phyloP scores from a whole-genome alignment of 2,888 invertebrate species.

The Chrysomela aeneicollis region DNA sequence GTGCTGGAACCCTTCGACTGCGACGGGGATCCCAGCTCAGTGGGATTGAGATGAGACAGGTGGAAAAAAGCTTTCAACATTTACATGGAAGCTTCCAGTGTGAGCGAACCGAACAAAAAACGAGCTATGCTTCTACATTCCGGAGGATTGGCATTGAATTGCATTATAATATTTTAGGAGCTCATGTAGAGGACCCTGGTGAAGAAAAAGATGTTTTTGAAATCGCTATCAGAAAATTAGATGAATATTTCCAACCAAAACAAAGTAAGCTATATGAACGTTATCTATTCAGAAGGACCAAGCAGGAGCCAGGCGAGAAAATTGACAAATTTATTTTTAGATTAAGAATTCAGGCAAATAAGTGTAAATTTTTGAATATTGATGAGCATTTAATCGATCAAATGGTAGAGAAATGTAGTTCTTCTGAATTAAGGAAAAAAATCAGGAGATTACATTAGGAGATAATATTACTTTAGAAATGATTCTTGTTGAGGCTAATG shows the following conservation, averaged over 20 bases:
- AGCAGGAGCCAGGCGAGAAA: conserved; percentile 36
- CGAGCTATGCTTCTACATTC: conserved; percentile 42
- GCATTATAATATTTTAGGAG: conserved; percentile 45
- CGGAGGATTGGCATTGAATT: conserved; percentile 41
- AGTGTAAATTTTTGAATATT: conserved; percentile 31
- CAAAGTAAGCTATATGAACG: conserved; percentile 44
- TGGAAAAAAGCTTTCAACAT: conserved; percentile 36
- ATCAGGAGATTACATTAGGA: conserved; percentile 32
- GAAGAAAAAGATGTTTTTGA: conserved; percentile 2
- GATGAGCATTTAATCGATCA: conserved; percentile 46
- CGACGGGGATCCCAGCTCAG: conserved; percentile 43
- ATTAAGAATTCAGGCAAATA: conserved; percentile 38
- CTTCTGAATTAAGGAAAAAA: conserved; percentile 41
- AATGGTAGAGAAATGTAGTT: conserved; percentile 44
- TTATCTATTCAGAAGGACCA: conserved; percentile 44
- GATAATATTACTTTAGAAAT: conserved; percentile 33
- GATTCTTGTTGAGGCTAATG: conserved; percentile 36
- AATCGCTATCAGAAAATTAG: conserved; percentile 35
- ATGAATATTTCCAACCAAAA: conserved; percentile 45
- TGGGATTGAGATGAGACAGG: conserved; percentile 46
- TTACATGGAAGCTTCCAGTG: conserved; percentile 40
- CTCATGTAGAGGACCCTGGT: conserved; percentile 27
- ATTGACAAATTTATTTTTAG: conserved; percentile 50
- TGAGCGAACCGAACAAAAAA: conserved; percentile 24
- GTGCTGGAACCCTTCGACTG: too few species aligned